Percentiles rank a stretch among this genome's conserved stretches.
Conservation (phyloP, 1,140 invertebrate genomes). For the Brachionus manjavacas region DNA sequence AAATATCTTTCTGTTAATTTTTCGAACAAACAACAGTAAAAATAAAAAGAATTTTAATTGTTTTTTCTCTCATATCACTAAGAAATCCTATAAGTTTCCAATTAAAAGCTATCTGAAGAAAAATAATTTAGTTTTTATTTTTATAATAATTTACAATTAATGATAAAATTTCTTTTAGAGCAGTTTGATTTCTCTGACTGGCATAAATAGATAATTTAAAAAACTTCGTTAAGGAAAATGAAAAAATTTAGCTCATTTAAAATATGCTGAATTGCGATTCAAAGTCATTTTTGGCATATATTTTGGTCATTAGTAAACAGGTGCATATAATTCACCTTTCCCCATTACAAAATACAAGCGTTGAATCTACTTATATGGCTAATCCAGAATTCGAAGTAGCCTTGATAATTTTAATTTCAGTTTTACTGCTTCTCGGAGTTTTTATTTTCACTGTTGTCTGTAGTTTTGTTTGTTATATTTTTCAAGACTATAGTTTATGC, state of each 20-base stretch:
- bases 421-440: neutral
- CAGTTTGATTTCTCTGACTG: neutral
- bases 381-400: neutral
- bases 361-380: neutral
- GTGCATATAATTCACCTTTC: neutral
- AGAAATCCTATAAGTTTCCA: neutral
- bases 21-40: neutral
- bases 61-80: neutral
- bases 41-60: neutral
- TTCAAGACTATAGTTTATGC: neutral
- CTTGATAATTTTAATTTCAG: neutral
- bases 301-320: neutral
- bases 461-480: neutral
- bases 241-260: neutral
- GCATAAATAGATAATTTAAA: neutral
- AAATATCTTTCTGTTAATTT: neutral
- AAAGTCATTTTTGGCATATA: neutral
- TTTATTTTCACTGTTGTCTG: neutral
- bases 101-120: conserved; percentile 9
- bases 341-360: neutral
- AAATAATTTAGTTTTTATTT: neutral
- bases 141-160: neutral
- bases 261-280: neutral
- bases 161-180: neutral
- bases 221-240: neutral